Evolutionary conservation across 2,113 vertebrate species (phyloP), one percentile per base, ranked within the genome.

Genomic region (Microcebus ravelobensis): DNA sequence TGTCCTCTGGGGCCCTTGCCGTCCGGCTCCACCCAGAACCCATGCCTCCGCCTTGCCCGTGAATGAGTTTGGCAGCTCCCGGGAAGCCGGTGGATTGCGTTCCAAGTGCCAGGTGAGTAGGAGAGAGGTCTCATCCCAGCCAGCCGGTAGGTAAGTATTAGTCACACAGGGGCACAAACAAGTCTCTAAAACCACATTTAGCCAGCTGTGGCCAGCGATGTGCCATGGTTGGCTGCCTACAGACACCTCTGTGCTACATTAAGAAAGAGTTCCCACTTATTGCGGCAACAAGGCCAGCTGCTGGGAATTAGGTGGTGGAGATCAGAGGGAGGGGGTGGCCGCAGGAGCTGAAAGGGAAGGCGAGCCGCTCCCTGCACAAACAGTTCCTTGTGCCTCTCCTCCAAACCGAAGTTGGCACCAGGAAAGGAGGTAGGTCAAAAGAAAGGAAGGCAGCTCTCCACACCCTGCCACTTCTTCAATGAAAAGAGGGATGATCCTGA

Each of bases 151-250:
- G 98, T 97, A 94, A 96, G 80, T 85, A 87, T 98, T 96, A 98
- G 98, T 98, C 98, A 98, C 84, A 48, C 80, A 87, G 76, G 90
- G 96, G 96, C 85, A 95, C 96, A 97, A 97, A 98, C 97, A 97
- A 90, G 92, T 93, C 95, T 96, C 65, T 74, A 90, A 97, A 97
- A 94, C 96, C 96, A 86, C 97, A 95, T 59, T 45, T 90, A 96
- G 77, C 97, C 97, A 97, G 96, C 95, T 96, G 97, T 96, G 98
- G 95, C 97, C 97, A 96, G 97, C 1, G 15, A 94, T 96, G 92
- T 82, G 88, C 95, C 77, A 61, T 45, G 83, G 55, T 65, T 97
- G 96, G 86, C 94, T 95, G 97, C 95, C 96, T 77, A 95, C 84
- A 95, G 96, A 96, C 97, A 97, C 96, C 96, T 97, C 94, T 97